phyloP scores from a whole-genome alignment of 2,113 vertebrate species.

The Syrmaticus mikado region DNA sequence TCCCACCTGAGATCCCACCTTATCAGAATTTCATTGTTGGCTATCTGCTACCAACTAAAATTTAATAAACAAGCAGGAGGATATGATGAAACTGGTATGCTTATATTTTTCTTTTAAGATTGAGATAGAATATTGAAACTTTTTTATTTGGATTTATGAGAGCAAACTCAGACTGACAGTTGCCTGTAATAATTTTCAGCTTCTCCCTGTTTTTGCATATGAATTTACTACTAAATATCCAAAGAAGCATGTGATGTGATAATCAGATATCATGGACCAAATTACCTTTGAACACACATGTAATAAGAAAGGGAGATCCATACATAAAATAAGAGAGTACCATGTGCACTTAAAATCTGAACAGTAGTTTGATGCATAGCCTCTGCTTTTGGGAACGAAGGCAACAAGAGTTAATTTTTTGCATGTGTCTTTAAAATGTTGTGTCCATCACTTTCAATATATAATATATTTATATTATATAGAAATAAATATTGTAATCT shows the following conservation, averaged over 20 bases:
- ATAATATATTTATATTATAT: neutral
- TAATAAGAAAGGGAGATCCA: neutral
- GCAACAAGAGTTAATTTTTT: neutral
- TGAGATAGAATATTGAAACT: neutral
- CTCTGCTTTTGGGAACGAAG: neutral
- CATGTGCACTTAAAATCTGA: neutral
- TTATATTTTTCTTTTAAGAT: neutral
- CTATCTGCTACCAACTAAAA: neutral
- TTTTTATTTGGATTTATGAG: neutral
- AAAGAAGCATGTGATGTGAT: neutral
- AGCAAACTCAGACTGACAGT: neutral
- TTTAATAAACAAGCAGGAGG: neutral
- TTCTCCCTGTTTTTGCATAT: neutral
- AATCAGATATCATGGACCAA: neutral
- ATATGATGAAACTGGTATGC: neutral
- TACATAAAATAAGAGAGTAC: neutral
- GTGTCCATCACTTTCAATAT: neutral
- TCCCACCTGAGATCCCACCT: neutral
- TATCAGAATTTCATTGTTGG: conserved; percentile 6
- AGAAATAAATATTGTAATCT: neutral
- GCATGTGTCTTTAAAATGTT: neutral
- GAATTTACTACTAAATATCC: neutral
- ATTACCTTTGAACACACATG: neutral
- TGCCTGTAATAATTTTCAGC: neutral
- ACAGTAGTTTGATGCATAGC: neutral